Conservation (phyloP, 2,888 invertebrate genomes). For the Tricholauxania praeusta region DNA sequence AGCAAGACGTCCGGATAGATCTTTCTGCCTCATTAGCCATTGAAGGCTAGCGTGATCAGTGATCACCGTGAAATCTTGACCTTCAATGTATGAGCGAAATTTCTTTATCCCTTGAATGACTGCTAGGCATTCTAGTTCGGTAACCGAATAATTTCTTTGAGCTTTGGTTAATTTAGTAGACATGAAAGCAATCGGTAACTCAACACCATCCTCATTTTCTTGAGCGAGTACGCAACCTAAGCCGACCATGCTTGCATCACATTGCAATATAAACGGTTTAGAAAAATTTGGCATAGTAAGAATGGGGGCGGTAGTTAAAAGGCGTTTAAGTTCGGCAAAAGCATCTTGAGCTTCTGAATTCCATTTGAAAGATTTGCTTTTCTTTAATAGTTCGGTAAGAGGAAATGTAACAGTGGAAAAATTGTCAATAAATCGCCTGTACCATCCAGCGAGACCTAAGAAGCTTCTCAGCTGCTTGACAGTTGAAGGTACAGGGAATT, state of each 20-base stretch:
- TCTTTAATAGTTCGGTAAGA: slow-evolving; percentile 19
- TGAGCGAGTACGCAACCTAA: slow-evolving; percentile 29
- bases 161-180: too few species aligned
- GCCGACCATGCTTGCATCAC: slow-evolving; percentile 31
- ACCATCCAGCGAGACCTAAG: slow-evolving; percentile 8
- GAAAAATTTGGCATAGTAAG: slow-evolving; percentile 33
- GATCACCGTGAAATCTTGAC: too few species aligned
- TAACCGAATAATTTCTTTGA: too few species aligned
- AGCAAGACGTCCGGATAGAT: slow-evolving; percentile 23
- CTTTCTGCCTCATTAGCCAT: slow-evolving; percentile 36
- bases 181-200: too few species aligned
- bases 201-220: too few species aligned
- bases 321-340: slow-evolving; percentile 19
- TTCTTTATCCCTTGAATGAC: too few species aligned
- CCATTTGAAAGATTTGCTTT: slow-evolving; percentile 16
- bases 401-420: slow-evolving; percentile 13
- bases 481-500: neutral
- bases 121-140: too few species aligned
- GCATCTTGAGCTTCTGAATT: neutral
- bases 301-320: slow-evolving; percentile 32
- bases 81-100: too few species aligned
- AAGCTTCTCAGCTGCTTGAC: slow-evolving; percentile 7
- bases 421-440: slow-evolving; percentile 15
- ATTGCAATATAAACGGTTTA: slow-evolving; percentile 29
- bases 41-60: slow-evolving; percentile 29